Base-by-base conservation (phyloP, 2,113 vertebrate species). In the Orcinus orca region DNA sequence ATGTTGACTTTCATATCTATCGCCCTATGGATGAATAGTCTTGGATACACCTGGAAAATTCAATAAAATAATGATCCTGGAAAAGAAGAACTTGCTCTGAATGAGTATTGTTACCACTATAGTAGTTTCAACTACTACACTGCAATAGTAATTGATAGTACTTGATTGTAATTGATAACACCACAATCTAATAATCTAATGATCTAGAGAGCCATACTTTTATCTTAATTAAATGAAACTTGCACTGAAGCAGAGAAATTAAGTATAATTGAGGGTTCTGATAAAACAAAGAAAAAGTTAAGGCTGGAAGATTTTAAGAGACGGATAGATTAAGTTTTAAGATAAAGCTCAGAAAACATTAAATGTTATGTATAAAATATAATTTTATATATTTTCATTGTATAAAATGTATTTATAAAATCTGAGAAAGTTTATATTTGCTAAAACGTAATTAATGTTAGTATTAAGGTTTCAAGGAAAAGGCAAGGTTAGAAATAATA, bases 191-290 rank as follows among this genome's bases (percentile, higher is more conserved):
- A 76, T 89, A 70, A 82, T 41, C 23, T 94, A 62, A 88, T 93
- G 62, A 82, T 73, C 26, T 18, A 85, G 21, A 26, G 17, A 93
- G 41, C 31, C 74, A 77, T 90, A 73, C 21, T 79, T 94, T 70
- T n/a, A 91, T 79, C 95, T 94, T 93, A 96, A 81, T 88, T 91
- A 93, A 84, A 81, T 73, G 33, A 81, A 94, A 92, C 95, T 92
- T 93, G 23, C 31, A 87, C 33, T n/a, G 79, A 89, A 76, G 33
- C 41, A 74, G 26, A 31, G 73, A 95, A 90, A 15, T 53, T 90
- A 88, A 88, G 77, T 83, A 17, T 41, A 91, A 95, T 9, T 82
- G 15, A 85, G 26, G 63, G 7, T 77, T 73, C 55, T 83, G 63
- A 73, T 88, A 44, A 95, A 95, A 50, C 31, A 65, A 95, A 93